Percentiles rank a stretch among this genome's conserved stretches.
Evolutionary conservation across 2,113 vertebrate species (phyloP).

Genomic region (Xyliphius kryptos): DNA sequence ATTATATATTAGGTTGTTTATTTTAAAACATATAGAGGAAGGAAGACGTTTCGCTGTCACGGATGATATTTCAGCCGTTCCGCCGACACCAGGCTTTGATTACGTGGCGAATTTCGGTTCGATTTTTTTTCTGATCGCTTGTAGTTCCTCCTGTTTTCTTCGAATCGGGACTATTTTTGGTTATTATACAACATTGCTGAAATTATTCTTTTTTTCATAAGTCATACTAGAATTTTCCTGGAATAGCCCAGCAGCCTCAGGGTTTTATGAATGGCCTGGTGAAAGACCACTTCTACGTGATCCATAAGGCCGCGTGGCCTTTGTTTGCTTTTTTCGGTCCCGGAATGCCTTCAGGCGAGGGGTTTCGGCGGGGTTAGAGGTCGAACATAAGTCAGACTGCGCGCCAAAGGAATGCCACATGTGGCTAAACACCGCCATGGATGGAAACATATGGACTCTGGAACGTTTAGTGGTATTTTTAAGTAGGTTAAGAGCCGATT

Average conservation of each 20-base stretch:
- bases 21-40: constrained; percentile 45
- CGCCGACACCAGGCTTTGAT: constrained; percentile 10
- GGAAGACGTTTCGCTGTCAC: constrained; percentile 48
- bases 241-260: too few relatives aligned
- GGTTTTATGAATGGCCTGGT: constrained; percentile 42
- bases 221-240: neutral
- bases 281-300: constrained; percentile 31
- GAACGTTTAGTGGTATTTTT: constrained; percentile 13
- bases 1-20: constrained; percentile 30
- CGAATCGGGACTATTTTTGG: too few relatives aligned
- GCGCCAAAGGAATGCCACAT: constrained; percentile 8
- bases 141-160: too few relatives aligned
- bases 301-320: constrained; percentile 37
- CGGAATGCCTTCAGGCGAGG: constrained; percentile 2
- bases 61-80: constrained; percentile 19
- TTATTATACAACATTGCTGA: constrained; percentile 1
- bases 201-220: neutral
- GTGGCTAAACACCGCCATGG: constrained; percentile 25
- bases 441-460: constrained; percentile 8
- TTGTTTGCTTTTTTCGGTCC: constrained; percentile 48
- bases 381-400: constrained; percentile 41
- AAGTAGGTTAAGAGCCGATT: too few relatives aligned
- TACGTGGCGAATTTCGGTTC: neutral
- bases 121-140: too few relatives aligned
- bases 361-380: constrained; percentile 39